Conservation (phyloP, 2,888 invertebrate genomes). For the Tetranychus piercei region DNA sequence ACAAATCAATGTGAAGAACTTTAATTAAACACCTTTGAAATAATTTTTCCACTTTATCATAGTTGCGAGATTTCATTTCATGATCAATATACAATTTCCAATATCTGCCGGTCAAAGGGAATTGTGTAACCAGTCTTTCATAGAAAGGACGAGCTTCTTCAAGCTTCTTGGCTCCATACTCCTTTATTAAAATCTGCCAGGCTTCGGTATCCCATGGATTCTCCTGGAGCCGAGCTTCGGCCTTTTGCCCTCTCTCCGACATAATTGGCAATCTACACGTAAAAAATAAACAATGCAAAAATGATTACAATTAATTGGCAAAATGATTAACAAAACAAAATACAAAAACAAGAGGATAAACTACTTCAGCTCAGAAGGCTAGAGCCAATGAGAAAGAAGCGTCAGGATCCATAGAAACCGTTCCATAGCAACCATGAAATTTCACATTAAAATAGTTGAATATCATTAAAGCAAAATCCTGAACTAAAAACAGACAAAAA, state of each 20-base stretch:
- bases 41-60: slow-evolving; percentile 95
- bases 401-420: too few relatives aligned
- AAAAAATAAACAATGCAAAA: too few relatives aligned
- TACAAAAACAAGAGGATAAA: too few relatives aligned
- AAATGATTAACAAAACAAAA: too few relatives aligned
- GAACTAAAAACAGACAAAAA: too few relatives aligned
- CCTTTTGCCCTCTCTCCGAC: slow-evolving; percentile 34
- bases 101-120: slow-evolving; percentile 87
- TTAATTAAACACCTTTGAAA: slow-evolving; percentile 95
- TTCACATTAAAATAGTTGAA: too few relatives aligned
- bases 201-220: slow-evolving; percentile 88
- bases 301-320: too few relatives aligned
- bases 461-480: too few relatives aligned
- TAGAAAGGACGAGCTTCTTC: slow-evolving; percentile 78
- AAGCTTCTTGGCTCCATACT: slow-evolving; percentile 35
- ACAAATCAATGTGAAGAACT: slow-evolving; percentile 94
- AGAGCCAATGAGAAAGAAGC: too few relatives aligned
- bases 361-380: too few relatives aligned
- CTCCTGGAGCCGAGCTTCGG: slow-evolving; percentile 47
- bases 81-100: slow-evolving; percentile 99
- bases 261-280: too few relatives aligned
- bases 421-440: too few relatives aligned
- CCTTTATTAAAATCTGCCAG: slow-evolving; percentile 85
- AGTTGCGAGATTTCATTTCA: slow-evolving; percentile 94
- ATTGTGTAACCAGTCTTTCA: slow-evolving; percentile 78